Base-by-base conservation (phyloP, 2,797 vertebrate species). In the Onychomys arenicola region DNA sequence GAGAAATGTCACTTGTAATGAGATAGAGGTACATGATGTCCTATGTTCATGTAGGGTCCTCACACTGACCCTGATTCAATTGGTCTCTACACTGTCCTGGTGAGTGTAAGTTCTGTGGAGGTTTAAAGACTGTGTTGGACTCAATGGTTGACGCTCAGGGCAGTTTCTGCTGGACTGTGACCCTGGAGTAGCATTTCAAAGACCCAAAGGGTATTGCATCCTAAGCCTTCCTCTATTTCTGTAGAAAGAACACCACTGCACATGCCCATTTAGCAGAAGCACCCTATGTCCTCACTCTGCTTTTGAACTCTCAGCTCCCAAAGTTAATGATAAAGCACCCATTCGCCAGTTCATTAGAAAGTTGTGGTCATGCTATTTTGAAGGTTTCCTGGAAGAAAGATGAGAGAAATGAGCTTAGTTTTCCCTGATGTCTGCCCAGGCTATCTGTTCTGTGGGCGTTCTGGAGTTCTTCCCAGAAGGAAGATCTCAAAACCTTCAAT, bases 401-500 rank as follows among this genome's bases (percentile, higher is more conserved):
- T 75, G 34, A 73, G 63, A 16, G 78, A 93, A 96, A 82, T 1
- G 0, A 76, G 11, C 8, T 55, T 73, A 9, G 13, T 27, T 77
- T 89, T n/a, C 52, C 27, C 25, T 19, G 1, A 52, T 92, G 97
- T 96, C 55, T 93, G 55, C 90, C 89, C 86, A 57, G 5, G 0
- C 2, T 83, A n/a, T 93, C 82, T 97, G 92, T 97, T 97, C 59
- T 92, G 63, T 96, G 89, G 93, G 89, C 14, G 14, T 95, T 55
- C 43, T 96, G 93, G 95, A 96, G 73, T 85, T 63, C 80, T 96
- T 94, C 83, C 97, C 95, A 96, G 85, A 89, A 91, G 90, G 80
- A 67, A 93, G 57, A 97, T 91, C 83, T 97, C 73, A 92, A 85
- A 93, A 93, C 96, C 95, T 77, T 94, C 65, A 52, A 71, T 77